Percentiles rank a stretch among this genome's conserved stretches.
phyloP scores from a whole-genome alignment of 2,113 vertebrate genomes.

The Leptocoma aspasia region DNA sequence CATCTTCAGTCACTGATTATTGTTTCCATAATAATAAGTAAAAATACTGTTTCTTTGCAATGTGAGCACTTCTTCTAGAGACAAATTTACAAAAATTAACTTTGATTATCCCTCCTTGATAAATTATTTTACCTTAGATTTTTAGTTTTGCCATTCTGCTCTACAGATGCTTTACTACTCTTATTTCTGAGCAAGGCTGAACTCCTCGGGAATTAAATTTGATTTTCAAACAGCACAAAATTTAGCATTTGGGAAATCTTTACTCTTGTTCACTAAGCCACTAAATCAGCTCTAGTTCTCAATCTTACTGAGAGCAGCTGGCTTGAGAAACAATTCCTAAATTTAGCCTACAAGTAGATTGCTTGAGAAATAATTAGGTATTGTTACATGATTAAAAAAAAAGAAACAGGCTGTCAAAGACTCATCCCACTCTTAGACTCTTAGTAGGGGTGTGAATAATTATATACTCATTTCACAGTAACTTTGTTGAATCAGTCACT shows the following conservation, averaged over 20 bases:
- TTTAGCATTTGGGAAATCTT: background rate
- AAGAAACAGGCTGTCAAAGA: background rate
- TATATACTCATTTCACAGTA: slow-evolving; percentile 14
- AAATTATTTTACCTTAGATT: background rate
- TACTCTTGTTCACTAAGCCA: background rate
- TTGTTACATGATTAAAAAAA: background rate
- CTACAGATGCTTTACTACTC: background rate
- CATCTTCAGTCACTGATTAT: background rate
- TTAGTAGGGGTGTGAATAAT: slow-evolving; percentile 30
- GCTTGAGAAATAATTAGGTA: slow-evolving; percentile 45
- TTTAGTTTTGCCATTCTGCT: background rate
- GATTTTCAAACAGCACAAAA: background rate
- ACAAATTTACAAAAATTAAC: background rate
- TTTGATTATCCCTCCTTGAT: background rate
- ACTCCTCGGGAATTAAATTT: background rate
- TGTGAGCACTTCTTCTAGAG: background rate
- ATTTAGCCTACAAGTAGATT: slow-evolving; percentile 18
- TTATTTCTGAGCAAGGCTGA: background rate
- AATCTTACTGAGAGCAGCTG: background rate
- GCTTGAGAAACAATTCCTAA: slow-evolving; percentile 4
- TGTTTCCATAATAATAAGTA: background rate
- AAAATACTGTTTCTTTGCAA: background rate
- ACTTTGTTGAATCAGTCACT: slow-evolving; percentile 3
- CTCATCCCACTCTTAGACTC: background rate
- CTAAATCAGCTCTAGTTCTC: background rate